A percentile compares a stretch with the other conserved stretches of the same genome.
These are phyloP conservation scores for Chondrosia reniformis DNA, from an alignment of 37 sponge, comb jelly and placozoan genomes.

Conservation along the genomic window DNA sequence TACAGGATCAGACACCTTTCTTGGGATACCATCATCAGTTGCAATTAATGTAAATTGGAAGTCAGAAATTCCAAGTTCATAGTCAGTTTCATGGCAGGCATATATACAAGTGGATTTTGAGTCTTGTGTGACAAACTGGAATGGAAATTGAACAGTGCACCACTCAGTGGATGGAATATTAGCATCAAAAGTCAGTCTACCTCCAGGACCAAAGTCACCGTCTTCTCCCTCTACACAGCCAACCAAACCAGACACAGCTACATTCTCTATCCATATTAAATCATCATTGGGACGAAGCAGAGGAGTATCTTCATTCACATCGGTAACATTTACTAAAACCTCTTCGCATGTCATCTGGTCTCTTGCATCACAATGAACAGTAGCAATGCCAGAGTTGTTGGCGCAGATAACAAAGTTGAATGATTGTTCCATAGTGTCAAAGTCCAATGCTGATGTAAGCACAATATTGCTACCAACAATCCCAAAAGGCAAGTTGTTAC, in stretches of 20 bases:
- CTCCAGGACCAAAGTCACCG: slow-evolving; percentile 49
- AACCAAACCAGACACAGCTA: slow-evolving; percentile 18
- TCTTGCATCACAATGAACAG: too few relatives aligned
- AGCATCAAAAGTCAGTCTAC: slow-evolving; percentile 3
- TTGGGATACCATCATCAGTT: slow-evolving; percentile 43
- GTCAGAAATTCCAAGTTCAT: slow-evolving; percentile 18
- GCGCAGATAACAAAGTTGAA: background rate
- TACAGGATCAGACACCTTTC: background rate
- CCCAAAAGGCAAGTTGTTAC: background rate
- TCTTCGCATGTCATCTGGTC: background rate
- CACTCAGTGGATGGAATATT: background rate
- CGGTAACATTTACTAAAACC: slow-evolving; percentile 4
- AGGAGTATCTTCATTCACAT: slow-evolving; percentile 38
- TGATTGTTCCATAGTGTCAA: background rate
- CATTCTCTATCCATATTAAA: too few relatives aligned
- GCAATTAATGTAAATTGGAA: slow-evolving; percentile 47
- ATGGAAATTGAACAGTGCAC: slow-evolving; percentile 38
- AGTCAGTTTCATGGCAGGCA: slow-evolving; percentile 43
- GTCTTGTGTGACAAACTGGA: slow-evolving; percentile 23
- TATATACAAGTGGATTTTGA: slow-evolving; percentile 47
- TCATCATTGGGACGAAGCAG: slow-evolving; percentile 11
- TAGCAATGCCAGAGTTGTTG: background rate
- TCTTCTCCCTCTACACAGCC: slow-evolving; percentile 63
- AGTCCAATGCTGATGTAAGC: background rate
- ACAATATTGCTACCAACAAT: background rate